Percentiles rank a stretch among this genome's conserved stretches.
Evolutionary conservation across 23 tunicate genomes (phyloP).

Genomic region (Clavelina lepadiformis): DNA sequence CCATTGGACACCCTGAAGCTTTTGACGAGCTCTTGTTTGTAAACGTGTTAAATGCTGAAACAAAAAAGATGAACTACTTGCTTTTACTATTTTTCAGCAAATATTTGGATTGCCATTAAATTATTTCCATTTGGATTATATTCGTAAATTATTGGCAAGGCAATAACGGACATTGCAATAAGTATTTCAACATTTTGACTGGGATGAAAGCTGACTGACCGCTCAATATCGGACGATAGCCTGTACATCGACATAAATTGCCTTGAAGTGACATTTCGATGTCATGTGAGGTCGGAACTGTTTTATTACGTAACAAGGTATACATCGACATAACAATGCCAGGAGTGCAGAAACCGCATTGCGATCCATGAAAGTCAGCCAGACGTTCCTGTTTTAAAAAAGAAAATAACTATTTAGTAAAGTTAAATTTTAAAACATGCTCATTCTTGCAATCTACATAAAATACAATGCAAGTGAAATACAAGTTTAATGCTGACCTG

Average conservation of each 20-base stretch:
- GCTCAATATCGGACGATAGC: constrained; percentile 85
- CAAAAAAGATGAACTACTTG: too few relatives aligned
- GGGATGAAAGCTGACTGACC: too few relatives aligned
- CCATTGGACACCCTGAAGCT: too few relatives aligned
- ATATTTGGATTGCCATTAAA: too few relatives aligned
- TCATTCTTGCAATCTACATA: too few relatives aligned
- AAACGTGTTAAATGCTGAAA: constrained; percentile 61
- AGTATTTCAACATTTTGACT: too few relatives aligned
- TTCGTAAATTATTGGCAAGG: too few relatives aligned
- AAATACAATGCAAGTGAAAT: too few relatives aligned
- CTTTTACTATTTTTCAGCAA: too few relatives aligned
- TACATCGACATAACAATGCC: constrained; percentile 99
- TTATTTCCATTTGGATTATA: too few relatives aligned
- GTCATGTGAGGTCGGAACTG: constrained; percentile 54
- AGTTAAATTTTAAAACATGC: background rate
- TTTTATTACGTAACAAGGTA: constrained; percentile 79
- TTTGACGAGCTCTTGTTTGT: too few relatives aligned
- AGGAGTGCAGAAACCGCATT: constrained; percentile 98
- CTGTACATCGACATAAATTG: constrained; percentile 94
- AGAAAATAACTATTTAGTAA: background rate
- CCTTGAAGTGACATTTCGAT: constrained; percentile 87
- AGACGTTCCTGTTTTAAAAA: constrained; percentile 78
- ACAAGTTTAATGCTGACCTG: constrained; percentile 44
- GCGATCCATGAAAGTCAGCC: constrained; percentile 86
- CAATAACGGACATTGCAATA: too few relatives aligned